phyloP scores from a whole-genome alignment of 1,140 invertebrate genomes.

The Drosophila bifasciata region DNA sequence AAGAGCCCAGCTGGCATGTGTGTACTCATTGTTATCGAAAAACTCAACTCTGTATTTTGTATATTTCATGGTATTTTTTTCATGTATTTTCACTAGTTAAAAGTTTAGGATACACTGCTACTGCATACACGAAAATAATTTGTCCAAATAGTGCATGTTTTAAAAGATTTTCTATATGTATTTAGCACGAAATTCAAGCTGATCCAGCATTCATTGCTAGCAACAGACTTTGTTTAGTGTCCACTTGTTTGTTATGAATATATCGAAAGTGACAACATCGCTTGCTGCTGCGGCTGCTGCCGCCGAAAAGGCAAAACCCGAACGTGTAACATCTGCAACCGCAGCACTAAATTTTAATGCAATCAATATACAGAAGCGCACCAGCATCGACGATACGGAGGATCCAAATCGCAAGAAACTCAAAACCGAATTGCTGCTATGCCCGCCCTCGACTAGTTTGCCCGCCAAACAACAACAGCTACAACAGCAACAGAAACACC shows the following conservation, averaged over 20 bases:
- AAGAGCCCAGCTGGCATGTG: constrained; percentile 10
- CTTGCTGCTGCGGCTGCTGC: constrained; percentile 73
- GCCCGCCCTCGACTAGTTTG: constrained; percentile 58
- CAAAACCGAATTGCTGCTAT: constrained; percentile 63
- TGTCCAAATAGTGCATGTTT: constrained; percentile 61
- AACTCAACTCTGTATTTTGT: constrained; percentile 49
- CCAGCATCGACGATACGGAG: constrained; percentile 63
- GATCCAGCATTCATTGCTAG: constrained; percentile 30
- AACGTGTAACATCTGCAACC: constrained; percentile 70
- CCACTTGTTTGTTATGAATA: constrained; percentile 73
- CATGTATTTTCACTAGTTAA: constrained; percentile 57
- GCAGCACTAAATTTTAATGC: constrained; percentile 59
- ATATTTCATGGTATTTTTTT: constrained; percentile 56
- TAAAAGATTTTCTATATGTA: constrained; percentile 65
- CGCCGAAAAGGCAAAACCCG: constrained; percentile 80
- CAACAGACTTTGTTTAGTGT: constrained; percentile 45
- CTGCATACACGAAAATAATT: constrained; percentile 61
- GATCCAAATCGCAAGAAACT: constrained; percentile 66
- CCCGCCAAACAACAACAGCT: constrained; percentile 56
- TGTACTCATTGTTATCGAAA: constrained; percentile 56
- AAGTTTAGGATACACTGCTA: constrained; percentile 62
- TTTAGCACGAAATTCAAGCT: constrained; percentile 37
- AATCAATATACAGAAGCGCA: constrained; percentile 69
- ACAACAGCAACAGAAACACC: constrained; percentile 12
- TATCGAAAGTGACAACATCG: constrained; percentile 81